Base-by-base conservation (phyloP, 2,888 invertebrate genomes). In the Molanna angustata region DNA sequence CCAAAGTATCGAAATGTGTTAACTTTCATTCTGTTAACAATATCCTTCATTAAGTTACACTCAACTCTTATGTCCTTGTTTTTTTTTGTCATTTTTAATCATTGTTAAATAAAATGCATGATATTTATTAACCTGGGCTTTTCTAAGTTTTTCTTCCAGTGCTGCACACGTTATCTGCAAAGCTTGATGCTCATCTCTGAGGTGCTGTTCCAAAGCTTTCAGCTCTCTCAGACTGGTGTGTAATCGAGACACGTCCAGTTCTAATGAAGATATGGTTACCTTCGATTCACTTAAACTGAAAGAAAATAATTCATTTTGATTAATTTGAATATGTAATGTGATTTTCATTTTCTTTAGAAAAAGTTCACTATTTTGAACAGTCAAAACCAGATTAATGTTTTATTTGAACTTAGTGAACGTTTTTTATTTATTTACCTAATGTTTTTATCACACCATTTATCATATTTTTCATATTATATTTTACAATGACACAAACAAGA, bases 141-240 rank as follows among this genome's bases (percentile, higher is more conserved):
- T 88, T 60, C 90, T 80, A 62, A 93, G 78, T 72, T 94, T 94
- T 16, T 92, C 92, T 73, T 98, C 96, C 40, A 96, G 77, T 6
- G 92, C 82, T 51, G 86, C 85, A 73, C 91, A 95, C 2, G 94
- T 92, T 61, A 98, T 79, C 67, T 96, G 95, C 56, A 96, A 72
- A 0, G 96, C 94, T 70, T 94, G 92, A 68, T 96, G 91, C 72
- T 98, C 97, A 72, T 98, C 97, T 64, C 89, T 82, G 51, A 97
- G 71, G 61, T 92, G 85, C 74, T 94, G 90, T 72, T 94, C 94
- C 9, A 92, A 74, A 60, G 84, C 84, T 72, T 93, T 87, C 45
- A 93, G 69, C 67, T 91, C 90, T 54, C 80, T 79, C 70, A 88
- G 83, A 64, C 81, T 87, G 54, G 78, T 81, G 65, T 83, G 53